A percentile compares a stretch with the other conserved stretches of the same genome.
phyloP scores from a whole-genome alignment of 2,888 invertebrate species.

The Archaeoteleia sp. region DNA sequence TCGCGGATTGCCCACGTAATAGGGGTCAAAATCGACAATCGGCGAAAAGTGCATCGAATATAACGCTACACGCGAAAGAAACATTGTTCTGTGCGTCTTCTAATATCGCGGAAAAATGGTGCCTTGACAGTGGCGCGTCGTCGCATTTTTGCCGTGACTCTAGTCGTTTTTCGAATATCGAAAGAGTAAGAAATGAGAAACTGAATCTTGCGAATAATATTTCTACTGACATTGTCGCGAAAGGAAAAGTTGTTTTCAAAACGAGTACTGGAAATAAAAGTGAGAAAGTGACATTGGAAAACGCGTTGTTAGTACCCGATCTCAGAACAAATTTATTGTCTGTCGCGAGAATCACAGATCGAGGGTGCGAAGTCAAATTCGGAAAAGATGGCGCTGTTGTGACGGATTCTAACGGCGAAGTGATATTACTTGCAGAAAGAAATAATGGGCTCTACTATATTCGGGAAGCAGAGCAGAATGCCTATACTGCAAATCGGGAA shows the following conservation, averaged over 20 bases:
- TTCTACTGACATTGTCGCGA: too few relatives aligned
- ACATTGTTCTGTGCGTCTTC: not conserved
- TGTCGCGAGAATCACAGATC: too few relatives aligned
- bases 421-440: slow-evolving; percentile 1
- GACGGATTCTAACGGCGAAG: slow-evolving; percentile 5
- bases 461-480: not conserved
- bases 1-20: too few relatives aligned
- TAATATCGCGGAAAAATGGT: not conserved
- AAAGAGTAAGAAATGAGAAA: too few relatives aligned
- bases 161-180: too few relatives aligned
- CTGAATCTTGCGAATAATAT: not conserved
- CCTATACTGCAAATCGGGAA: not conserved
- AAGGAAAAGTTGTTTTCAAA: too few relatives aligned
- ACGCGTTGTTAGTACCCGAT: too few relatives aligned
- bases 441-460: slow-evolving; percentile 5
- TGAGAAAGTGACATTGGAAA: too few relatives aligned
- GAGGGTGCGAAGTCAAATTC: not conserved
- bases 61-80: too few relatives aligned
- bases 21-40: too few relatives aligned
- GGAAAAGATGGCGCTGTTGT: not conserved
- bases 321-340: too few relatives aligned
- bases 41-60: not conserved
- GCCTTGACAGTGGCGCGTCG: slow-evolving; percentile 2
- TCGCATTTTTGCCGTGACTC: not conserved
- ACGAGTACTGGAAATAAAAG: too few relatives aligned